A percentile compares a stretch with the other conserved stretches of the same genome.
Evolutionary conservation across 2,113 vertebrate genomes (phyloP).

Genomic region (Scolopax mira): DNA sequence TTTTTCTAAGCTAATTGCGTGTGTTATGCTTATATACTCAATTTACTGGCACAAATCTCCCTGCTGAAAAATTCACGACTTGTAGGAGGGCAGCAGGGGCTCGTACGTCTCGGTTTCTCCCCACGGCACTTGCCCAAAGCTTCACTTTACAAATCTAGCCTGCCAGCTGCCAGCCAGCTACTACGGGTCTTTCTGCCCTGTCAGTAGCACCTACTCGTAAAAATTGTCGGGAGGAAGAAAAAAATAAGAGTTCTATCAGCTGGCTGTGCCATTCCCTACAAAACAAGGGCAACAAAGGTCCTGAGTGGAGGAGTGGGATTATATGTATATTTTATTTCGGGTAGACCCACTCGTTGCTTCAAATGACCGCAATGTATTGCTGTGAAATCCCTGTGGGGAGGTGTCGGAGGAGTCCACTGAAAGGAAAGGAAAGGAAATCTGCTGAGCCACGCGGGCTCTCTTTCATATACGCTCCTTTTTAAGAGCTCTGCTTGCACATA

Average conservation of each 20-base stretch:
- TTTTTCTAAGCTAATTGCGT: not conserved
- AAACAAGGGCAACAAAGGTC: constrained; percentile 52
- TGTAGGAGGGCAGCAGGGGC: not conserved
- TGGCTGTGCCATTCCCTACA: not conserved
- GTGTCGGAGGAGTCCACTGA: constrained; percentile 75
- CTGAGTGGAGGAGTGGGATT: not conserved
- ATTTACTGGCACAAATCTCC: not conserved
- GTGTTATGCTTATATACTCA: not conserved
- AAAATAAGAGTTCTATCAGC: not conserved
- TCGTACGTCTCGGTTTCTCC: not conserved
- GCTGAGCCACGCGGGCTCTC: not conserved
- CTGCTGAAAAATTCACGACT: not conserved
- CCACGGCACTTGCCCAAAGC: not conserved
- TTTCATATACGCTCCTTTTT: constrained; percentile 7
- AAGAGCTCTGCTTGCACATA: constrained; percentile 41
- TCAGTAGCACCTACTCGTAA: not conserved
- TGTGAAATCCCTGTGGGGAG: constrained; percentile 67
- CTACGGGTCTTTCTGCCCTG: not conserved
- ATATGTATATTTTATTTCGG: constrained; percentile 66
- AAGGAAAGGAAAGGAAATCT: constrained; percentile 77
- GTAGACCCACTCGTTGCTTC: constrained; percentile 59
- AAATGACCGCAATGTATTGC: constrained; percentile 52
- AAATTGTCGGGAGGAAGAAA: not conserved
- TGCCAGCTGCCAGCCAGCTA: not conserved
- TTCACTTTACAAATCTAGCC: not conserved